Base-by-base conservation (phyloP, 2,888 invertebrate genomes). In the Incurvaria masculella region DNA sequence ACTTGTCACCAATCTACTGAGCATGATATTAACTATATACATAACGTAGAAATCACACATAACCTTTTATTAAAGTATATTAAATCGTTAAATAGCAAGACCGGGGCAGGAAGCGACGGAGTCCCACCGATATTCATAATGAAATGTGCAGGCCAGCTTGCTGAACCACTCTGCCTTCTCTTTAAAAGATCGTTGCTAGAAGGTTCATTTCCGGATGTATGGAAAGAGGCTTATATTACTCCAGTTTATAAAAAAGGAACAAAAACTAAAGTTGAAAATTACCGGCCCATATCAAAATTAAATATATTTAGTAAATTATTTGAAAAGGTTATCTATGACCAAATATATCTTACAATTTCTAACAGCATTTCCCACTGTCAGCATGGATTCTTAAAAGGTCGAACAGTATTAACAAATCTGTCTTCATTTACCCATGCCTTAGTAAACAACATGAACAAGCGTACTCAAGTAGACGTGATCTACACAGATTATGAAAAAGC, bases 231-330 rank as follows among this genome's bases (percentile, higher is more conserved):
- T 1, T 20, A 20, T 14, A 45, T 45, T 27, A 5, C 38, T 2
- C 44, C 44, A 18, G 26, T 44, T 2, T 27, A 44, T 21, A 44
- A 44, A 44, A 44, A 27, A 17, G 44, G 44, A 18, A 6, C 44
- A 6, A 44, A 20, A 17, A 17, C 2, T 8, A 17, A 16, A 8
- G n/a, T 44, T 17, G 44, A 44, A 16, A 44, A 44, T 18, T 44
- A 44, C 27, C 26, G 44, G 18, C 18, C 18, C 18, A 44, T 44
- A 17, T 44, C 44, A 6, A 44, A 27, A 16, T 1, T 27, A 3
- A 44, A 33, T 33, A n/a, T 33, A 14, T 33, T 33, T 14, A 33
- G 18, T 1, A 44, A 44, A 20, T n/a, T n/a, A n/a, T n/a, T n/a
- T n/a, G n/a, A n/a, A n/a, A n/a, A n/a, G n/a, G n/a, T n/a, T n/a